Evolutionary conservation across 2,113 vertebrate genomes (phyloP), one percentile per base, ranked within the genome.

Genomic region (Neotoma lepida): DNA sequence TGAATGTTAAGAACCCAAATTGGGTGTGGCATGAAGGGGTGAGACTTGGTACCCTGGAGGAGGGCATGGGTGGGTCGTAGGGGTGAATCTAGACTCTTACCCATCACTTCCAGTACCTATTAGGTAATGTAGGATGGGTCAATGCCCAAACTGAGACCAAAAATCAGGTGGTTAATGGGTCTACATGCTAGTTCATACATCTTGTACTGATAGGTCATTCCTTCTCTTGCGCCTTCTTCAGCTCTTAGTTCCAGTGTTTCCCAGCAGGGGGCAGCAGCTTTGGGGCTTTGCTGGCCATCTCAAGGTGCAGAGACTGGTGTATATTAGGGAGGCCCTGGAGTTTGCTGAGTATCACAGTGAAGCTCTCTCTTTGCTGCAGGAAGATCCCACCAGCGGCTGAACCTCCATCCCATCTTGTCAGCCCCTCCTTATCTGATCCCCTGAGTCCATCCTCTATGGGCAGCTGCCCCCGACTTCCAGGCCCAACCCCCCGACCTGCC

Each of bases 351-450:
- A 35, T 95, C 78, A 97, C 88, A 64, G 35, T 20, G 41, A 66
- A n/a, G 4, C 70, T 87, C 41, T 54, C 44, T 85, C 85, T 93
- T 66, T 80, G 28, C 87, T 88, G 35, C 98, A 99, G 99, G 98
- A 99, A 99, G 98, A 99, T 99, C 97, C 99, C 99, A 98, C 99
- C 99, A 58, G 99, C 98, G 1, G 97, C 98, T 68, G 99, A 99
- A 56, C 95, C 98, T 97, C 96, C 98, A 96, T 26, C 96, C 58
- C 96, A 96, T 96, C n/a, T 98, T 97, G 94, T 96, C 92, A 94
- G 51, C 54, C 92, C 98, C 96, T 97, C 98, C 3, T 98, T 98
- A 49, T 86, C 98, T 86, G 98, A 97, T 88, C 89, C 97, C 81
- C 93, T 96, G 78, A 97, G 93, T 78, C 96, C 96, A 35, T 96